These are phyloP conservation scores for Lepas anatifera DNA, from an alignment of 2,888 invertebrate species.

Conservation along the genomic window DNA sequence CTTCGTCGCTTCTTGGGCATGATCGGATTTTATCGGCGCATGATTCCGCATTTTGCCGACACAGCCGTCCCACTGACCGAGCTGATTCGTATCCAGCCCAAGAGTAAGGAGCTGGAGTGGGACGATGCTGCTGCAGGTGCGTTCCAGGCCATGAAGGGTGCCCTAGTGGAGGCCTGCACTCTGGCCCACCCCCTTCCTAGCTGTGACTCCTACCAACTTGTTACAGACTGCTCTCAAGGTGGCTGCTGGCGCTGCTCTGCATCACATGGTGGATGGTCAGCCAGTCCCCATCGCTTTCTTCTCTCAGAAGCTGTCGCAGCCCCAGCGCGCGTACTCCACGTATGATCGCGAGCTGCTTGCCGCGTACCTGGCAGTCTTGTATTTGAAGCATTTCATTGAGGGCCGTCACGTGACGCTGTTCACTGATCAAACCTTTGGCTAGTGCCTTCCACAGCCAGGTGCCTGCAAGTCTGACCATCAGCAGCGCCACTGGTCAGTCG, in stretches of 20 bases:
- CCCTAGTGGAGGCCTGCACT: not conserved
- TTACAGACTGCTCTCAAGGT: slow-evolving; percentile 4
- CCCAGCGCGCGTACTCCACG: slow-evolving; percentile 17
- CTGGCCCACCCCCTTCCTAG: not conserved
- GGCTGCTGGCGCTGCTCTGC: slow-evolving; percentile 11
- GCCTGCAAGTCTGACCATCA: slow-evolving; percentile 12
- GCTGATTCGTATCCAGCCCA: not conserved
- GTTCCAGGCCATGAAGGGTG: not conserved
- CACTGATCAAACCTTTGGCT: slow-evolving; percentile 15
- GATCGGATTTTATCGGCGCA: not conserved
- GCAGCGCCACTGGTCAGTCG: slow-evolving; percentile 6
- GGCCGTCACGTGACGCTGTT: not conserved
- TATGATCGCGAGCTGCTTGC: slow-evolving; percentile 29
- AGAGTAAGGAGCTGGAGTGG: not conserved
- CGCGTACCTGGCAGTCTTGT: slow-evolving; percentile 9
- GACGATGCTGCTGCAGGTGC: not conserved
- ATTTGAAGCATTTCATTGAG: slow-evolving; percentile 31
- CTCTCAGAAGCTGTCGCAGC: slow-evolving; percentile 12
- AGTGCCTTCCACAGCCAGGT: slow-evolving; percentile 5
- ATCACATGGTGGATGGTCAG: slow-evolving; percentile 11
- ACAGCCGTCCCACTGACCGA: slow-evolving; percentile 11
- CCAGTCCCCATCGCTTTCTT: slow-evolving; percentile 11
- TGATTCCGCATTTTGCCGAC: slow-evolving; percentile 13
- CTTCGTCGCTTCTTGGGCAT: slow-evolving; percentile 14
- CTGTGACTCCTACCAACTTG: slow-evolving; percentile 9